Evolutionary conservation across 2,888 invertebrate genomes (phyloP).

Genomic region (Oasisia sp.): DNA sequence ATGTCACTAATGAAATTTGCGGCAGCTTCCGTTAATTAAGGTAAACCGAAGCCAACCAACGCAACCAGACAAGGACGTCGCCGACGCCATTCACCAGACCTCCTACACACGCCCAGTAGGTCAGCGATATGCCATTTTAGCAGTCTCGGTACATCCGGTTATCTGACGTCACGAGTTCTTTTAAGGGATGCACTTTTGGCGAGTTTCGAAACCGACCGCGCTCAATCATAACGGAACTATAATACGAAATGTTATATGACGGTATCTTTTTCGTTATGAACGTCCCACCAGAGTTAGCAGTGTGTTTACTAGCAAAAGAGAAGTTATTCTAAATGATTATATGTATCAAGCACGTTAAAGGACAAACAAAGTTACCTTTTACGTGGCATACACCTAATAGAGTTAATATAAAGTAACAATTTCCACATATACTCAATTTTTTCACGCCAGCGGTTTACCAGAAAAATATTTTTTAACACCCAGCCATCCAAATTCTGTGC

Average conservation of each 20-base stretch:
- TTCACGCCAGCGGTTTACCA: too few species aligned
- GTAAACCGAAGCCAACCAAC: background rate
- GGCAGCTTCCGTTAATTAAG: conserved; percentile 2
- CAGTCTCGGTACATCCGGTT: background rate
- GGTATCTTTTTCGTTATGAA: background rate
- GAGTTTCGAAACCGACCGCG: background rate
- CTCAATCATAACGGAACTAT: background rate
- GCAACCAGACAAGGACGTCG: background rate
- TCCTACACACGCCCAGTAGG: background rate
- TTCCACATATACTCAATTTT: too few species aligned
- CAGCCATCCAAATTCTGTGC: too few species aligned
- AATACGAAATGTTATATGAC: background rate
- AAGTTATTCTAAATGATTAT: background rate
- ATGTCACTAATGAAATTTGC: background rate
- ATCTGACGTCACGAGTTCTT: background rate
- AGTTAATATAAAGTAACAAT: too few species aligned
- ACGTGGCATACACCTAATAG: too few species aligned
- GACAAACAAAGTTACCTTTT: too few species aligned
- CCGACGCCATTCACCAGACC: background rate
- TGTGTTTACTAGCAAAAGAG: background rate
- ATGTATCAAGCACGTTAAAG: background rate
- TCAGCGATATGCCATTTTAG: background rate
- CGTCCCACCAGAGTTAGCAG: background rate
- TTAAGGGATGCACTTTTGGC: background rate
- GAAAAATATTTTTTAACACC: too few species aligned